These are phyloP conservation scores for Ischnura elegans DNA, from an alignment of 2,888 invertebrate species.

Conservation along the genomic window DNA sequence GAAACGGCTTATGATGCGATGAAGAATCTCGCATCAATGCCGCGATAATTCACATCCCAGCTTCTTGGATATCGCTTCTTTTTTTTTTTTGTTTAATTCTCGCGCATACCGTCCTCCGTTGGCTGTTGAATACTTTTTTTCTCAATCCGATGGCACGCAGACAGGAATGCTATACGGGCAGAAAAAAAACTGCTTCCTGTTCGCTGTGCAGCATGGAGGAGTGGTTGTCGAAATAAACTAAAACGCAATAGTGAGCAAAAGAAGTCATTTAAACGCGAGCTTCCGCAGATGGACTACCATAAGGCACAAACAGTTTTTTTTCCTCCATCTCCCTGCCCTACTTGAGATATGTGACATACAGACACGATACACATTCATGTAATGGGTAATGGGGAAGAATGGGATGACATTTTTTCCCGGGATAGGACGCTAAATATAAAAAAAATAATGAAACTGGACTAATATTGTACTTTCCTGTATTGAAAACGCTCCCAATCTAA, in stretches of 20 bases:
- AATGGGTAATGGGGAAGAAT: too few relatives aligned
- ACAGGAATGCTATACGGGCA: conserved; percentile 57
- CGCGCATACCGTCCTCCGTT: not conserved
- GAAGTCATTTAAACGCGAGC: not conserved
- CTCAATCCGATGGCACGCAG: conserved; percentile 36
- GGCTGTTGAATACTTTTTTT: not conserved
- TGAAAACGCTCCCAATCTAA: too few relatives aligned
- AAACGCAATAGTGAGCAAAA: not conserved
- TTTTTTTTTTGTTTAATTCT: too few relatives aligned
- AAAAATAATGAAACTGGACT: too few relatives aligned
- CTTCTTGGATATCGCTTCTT: not conserved
- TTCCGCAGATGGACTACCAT: not conserved
- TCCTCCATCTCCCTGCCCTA: not conserved
- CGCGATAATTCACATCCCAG: conserved; percentile 33
- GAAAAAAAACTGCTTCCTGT: conserved; percentile 58
- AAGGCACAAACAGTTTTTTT: not conserved
- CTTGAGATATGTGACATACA: not conserved
- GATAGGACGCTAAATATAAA: too few relatives aligned
- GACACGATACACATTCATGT: not conserved
- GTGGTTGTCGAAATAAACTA: conserved; percentile 22
- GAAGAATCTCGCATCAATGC: conserved; percentile 20
- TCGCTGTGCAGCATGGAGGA: not conserved
- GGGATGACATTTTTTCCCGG: too few relatives aligned
- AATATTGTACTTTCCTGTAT: too few relatives aligned
- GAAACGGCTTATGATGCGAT: not conserved